Evolutionary conservation across 2,797 vertebrate species (phyloP).

Genomic region (Benthosema pterotum): DNA sequence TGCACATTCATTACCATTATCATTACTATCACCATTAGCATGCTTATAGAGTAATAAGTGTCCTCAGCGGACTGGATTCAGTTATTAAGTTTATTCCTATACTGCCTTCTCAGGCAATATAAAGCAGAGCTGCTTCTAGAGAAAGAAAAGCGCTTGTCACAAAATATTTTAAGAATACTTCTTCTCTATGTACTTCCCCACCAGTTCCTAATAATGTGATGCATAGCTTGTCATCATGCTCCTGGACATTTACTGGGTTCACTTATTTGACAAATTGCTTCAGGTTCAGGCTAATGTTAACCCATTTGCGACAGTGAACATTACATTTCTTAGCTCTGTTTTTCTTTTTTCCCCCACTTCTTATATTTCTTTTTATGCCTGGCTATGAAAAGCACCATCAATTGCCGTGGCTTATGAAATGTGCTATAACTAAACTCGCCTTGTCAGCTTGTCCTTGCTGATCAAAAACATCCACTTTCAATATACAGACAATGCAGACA

Average conservation of each 20-base stretch:
- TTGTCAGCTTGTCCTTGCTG: too few relatives aligned
- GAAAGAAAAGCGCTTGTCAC: conserved; percentile 23
- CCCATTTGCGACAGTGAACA: neutral
- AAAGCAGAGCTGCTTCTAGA: conserved; percentile 12
- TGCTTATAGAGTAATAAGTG: conserved; percentile 59
- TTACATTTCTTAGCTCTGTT: neutral
- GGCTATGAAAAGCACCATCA: too few relatives aligned
- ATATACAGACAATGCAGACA: too few relatives aligned
- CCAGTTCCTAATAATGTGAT: conserved; percentile 6
- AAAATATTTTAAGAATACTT: conserved; percentile 33
- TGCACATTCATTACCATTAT: conserved; percentile 77
- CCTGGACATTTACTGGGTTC: conserved; percentile 12
- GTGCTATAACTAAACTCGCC: neutral
- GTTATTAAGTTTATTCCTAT: conserved; percentile 14
- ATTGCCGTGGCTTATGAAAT: neutral
- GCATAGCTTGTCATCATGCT: neutral
- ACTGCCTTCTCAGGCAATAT: conserved; percentile 27
- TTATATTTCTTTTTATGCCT: neutral
- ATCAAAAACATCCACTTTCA: neutral
- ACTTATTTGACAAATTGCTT: neutral
- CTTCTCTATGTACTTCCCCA: conserved; percentile 35
- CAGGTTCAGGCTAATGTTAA: conserved; percentile 3
- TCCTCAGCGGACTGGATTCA: conserved; percentile 28
- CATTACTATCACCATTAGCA: conserved; percentile 69
- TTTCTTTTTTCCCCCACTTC: neutral